Percentiles rank a stretch among this genome's conserved stretches.
Conservation (phyloP, 2,888 invertebrate genomes). For the Megalurothrips usitatus region DNA sequence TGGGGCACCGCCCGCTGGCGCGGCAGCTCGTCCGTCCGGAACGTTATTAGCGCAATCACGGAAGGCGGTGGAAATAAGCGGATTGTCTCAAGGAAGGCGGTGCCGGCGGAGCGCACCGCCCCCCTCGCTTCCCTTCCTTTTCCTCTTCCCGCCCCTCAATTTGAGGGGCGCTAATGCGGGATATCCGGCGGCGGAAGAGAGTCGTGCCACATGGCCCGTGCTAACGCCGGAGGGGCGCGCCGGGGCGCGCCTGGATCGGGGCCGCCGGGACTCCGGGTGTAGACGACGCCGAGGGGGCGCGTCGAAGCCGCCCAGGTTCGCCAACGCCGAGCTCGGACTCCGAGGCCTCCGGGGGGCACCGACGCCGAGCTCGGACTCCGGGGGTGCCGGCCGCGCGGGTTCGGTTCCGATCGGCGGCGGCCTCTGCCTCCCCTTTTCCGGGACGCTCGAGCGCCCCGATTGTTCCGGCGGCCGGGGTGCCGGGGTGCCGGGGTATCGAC, state of each 20-base stretch:
- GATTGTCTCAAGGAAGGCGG: constrained; percentile 17
- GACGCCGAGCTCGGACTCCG: too few relatives aligned
- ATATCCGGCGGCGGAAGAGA: background rate
- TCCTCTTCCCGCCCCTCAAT: background rate
- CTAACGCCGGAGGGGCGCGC: background rate
- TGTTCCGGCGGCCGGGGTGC: too few relatives aligned
- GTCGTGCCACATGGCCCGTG: too few relatives aligned
- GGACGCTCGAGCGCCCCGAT: too few relatives aligned
- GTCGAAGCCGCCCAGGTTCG: too few relatives aligned
- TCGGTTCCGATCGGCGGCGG: too few relatives aligned
- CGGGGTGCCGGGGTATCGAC: too few relatives aligned
- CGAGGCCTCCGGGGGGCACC: too few relatives aligned
- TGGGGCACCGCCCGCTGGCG: background rate
- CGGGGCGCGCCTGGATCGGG: background rate
- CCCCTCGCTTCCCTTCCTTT: background rate
- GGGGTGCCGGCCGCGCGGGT: too few relatives aligned
- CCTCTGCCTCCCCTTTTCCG: too few relatives aligned
- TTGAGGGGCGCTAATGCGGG: constrained; percentile 3
- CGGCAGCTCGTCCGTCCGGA: background rate
- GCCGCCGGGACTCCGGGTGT: background rate
- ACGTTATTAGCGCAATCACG: constrained; percentile 14
- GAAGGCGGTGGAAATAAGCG: constrained; percentile 20
- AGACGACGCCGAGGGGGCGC: too few relatives aligned
- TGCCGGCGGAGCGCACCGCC: background rate
- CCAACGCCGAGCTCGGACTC: too few relatives aligned